Base-by-base conservation (phyloP, 1,140 invertebrate species). In the Drosophila sulfurigaster region DNA sequence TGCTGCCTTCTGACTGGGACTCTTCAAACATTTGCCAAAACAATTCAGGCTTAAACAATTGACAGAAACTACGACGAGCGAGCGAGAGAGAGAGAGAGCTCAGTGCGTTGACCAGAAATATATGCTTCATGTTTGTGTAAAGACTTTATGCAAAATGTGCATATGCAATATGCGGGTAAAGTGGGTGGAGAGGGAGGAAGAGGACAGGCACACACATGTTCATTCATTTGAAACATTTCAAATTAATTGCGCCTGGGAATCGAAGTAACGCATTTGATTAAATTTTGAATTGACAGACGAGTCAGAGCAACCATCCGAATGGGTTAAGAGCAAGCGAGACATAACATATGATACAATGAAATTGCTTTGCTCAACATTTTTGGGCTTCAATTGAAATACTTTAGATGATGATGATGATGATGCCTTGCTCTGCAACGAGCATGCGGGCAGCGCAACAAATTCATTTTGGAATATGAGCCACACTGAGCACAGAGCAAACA, bases 241-340 rank as follows among this genome's bases (percentile, higher is more conserved):
- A 89, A 90, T 89, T 89, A 89, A 89, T 89, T 89, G 85, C 85
- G 81, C 72, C 65, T 71, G 85, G 85, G 85, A 89, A 86, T 89
- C 86, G 86, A 89, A 90, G 85, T 81, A 88, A 82, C 56, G 71
- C 85, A 89, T 90, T 89, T 89, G 86, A 90, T 89, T 89, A 89
- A 90, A 89, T 87, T 87, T 87, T 41, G 77, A 78, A 79, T 82
- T 85, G 81, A 90, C 85, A 81, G 71, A 10, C 38, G 59, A 38
- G 35, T 32, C 32, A 32, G 32, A 5, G 5, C 32, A 32, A 8
- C 5, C 32, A 8, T 7, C 32, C 35, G 46, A 59, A 62, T 60
- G 62, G 46, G 72, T 62, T 52, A 56, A 41, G 35, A 11, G 54
- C 54, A 25, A 11, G 52, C 7, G 15, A 48, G 15, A 6, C n/a